Evolutionary conservation across 1,140 invertebrate species (phyloP), one percentile per base, ranked within the genome.

Genomic region (Asbolus verrucosus): DNA sequence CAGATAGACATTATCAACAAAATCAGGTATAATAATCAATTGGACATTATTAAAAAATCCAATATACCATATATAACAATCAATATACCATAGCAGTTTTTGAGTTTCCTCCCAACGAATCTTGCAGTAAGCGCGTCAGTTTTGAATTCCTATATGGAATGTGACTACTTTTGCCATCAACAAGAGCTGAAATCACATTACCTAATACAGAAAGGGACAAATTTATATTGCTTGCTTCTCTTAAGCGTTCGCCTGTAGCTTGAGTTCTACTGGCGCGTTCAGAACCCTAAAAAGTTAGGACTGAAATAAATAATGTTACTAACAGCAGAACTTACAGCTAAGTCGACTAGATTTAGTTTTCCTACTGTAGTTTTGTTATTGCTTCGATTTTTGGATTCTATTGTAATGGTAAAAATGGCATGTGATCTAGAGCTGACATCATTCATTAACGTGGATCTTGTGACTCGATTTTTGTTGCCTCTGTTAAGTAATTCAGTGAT

Each of bases 371-470:
- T 91, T 74, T 87, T 87, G 36, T 86, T 82, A 83, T 92, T 84
- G 84, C 96, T 85, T 84, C 87, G 82, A 85, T 90, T 91, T 77
- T 93, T 95, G 77, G 95, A 93, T 84, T 99, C 98, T 27, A 99
- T 93, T 0, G 96, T 98, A 14, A 99, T 94, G 50, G 97, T 94
- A 83, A 99, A 99, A 68, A 99, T 99, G 15, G 98, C 97, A 86
- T 99, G 98, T 0, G 97, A 98, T 13, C 98, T 83, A 0, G 96
- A 98, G 76, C 95, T 97, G 79, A 98, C 95, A 72, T 96, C 93
- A 83, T 99, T 99, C 97, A 99, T 99, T 77, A 98, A 96, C 0
- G 98, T 99, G 0, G 96, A 92, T 0, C 94, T 94, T 1, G 84
- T 84, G 8, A 82, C 81, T 33, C 96, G 85, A 82, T 97, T 97